Conservation (phyloP, 2,888 invertebrate species). For the Tromatobia lineatoria region DNA sequence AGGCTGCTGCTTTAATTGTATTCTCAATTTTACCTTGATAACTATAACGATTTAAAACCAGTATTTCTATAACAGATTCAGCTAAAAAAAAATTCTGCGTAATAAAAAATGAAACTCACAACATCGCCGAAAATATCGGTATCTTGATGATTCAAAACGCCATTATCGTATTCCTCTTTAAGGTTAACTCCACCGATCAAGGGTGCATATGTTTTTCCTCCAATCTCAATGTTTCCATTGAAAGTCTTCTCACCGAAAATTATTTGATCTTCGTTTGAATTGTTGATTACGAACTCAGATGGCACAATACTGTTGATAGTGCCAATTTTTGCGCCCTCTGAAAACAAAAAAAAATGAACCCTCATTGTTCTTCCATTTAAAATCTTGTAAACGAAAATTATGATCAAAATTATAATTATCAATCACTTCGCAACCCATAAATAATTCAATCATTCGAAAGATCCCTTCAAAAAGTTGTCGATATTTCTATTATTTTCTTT, state of each 20-base stretch:
- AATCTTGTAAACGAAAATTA: not conserved
- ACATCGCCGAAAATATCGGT: slow-evolving; percentile 77
- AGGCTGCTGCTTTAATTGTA: too few species aligned
- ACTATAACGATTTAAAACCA: too few species aligned
- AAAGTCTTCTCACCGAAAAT: slow-evolving; percentile 73
- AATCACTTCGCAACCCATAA: too few species aligned
- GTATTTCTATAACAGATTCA: not conserved
- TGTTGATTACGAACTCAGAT: slow-evolving; percentile 73
- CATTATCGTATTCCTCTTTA: slow-evolving; percentile 66
- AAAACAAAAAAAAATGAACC: slow-evolving; percentile 14
- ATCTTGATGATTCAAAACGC: slow-evolving; percentile 72
- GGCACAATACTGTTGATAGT: slow-evolving; percentile 75
- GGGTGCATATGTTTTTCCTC: slow-evolving; percentile 67
- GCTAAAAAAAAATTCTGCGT: not conserved
- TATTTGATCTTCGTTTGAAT: slow-evolving; percentile 65
- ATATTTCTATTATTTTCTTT: too few species aligned
- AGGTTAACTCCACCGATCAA: slow-evolving; percentile 72
- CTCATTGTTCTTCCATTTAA: not conserved
- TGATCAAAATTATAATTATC: too few species aligned
- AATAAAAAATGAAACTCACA: slow-evolving; percentile 65
- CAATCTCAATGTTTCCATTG: slow-evolving; percentile 68
- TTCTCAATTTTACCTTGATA: too few species aligned
- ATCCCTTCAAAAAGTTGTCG: too few species aligned
- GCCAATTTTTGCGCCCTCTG: slow-evolving; percentile 68
- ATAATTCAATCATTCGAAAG: too few species aligned